Percentiles rank a stretch among this genome's conserved stretches.
These are phyloP conservation scores for Zoanthus sociatus DNA, from an alignment of 92 coral and sea anemone species.

Conservation along the genomic window DNA sequence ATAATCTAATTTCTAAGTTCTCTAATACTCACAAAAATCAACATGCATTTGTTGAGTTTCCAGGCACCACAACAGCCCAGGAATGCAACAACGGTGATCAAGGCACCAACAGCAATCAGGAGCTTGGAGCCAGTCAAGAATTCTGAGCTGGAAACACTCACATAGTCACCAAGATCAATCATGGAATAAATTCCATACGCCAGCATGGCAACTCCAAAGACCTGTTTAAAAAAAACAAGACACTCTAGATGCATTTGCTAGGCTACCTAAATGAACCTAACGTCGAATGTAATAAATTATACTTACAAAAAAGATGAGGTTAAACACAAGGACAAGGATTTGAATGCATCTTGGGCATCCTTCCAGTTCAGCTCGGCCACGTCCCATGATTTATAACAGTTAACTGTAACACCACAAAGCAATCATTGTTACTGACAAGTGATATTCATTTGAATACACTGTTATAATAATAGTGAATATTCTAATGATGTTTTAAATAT, in stretches of 20 bases:
- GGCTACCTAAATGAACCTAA: too few relatives aligned
- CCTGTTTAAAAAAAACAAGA: conserved; percentile 34
- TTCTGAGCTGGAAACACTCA: conserved; percentile 46
- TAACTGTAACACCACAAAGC: too few relatives aligned
- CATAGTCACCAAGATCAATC: conserved; percentile 64
- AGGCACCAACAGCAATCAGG: conserved; percentile 76
- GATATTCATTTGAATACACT: too few relatives aligned
- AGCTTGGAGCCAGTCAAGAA: conserved; percentile 69
- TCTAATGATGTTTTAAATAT: too few relatives aligned
- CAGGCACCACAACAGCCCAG: conserved; percentile 92
- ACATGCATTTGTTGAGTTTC: conserved; percentile 84
- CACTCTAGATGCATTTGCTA: too few relatives aligned
- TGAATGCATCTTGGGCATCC: conserved; percentile 46
- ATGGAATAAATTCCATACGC: conserved; percentile 75
- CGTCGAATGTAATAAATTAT: too few relatives aligned
- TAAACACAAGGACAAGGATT: conserved; percentile 29
- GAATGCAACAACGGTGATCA: conserved; percentile 71
- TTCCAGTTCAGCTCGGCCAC: conserved; percentile 28
- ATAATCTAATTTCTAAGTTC: too few relatives aligned
- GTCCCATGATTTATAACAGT: conserved; percentile 14
- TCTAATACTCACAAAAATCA: conserved; percentile 64
- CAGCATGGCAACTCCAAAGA: conserved; percentile 72
- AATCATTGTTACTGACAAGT: too few relatives aligned
- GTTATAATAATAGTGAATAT: too few relatives aligned
- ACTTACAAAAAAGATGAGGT: conserved; percentile 44